Conservation (phyloP, 2,888 invertebrate genomes). For the Hemaris fuciformis region DNA sequence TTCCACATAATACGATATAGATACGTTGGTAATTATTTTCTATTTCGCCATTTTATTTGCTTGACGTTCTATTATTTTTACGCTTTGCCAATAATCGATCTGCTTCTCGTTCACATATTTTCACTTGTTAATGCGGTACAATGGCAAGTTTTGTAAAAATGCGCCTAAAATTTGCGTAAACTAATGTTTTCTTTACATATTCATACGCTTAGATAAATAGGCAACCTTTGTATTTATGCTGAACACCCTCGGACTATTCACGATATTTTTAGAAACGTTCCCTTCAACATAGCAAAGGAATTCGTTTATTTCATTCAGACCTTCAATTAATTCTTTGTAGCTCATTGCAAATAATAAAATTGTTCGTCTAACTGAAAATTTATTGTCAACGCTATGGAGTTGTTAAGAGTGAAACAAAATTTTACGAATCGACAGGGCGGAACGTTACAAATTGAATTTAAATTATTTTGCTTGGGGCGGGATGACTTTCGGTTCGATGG, state of each 20-base stretch:
- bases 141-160: neutral
- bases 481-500: constrained; percentile 23
- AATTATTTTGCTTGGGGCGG: constrained; percentile 31
- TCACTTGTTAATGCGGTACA: neutral
- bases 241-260: too few species aligned
- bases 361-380: constrained; percentile 23
- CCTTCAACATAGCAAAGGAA: neutral
- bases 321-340: neutral
- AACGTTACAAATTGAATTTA: constrained; percentile 46
- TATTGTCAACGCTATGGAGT: constrained; percentile 42
- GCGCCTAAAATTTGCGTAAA: neutral
- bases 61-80: too few species aligned
- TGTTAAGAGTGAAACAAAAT: constrained; percentile 40
- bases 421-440: constrained; percentile 36
- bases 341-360: constrained; percentile 40
- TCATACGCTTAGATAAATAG: neutral
- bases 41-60: too few species aligned
- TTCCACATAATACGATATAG: too few species aligned
- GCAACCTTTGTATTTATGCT: neutral
- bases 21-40: too few species aligned
- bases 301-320: neutral
- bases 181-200: neutral
- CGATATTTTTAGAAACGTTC: too few species aligned
- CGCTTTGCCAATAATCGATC: neutral
- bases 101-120: neutral